A percentile compares a stretch with the other conserved stretches of the same genome.
Evolutionary conservation across 2,113 vertebrate species (phyloP).

Genomic region (Atractosteus spatula): DNA sequence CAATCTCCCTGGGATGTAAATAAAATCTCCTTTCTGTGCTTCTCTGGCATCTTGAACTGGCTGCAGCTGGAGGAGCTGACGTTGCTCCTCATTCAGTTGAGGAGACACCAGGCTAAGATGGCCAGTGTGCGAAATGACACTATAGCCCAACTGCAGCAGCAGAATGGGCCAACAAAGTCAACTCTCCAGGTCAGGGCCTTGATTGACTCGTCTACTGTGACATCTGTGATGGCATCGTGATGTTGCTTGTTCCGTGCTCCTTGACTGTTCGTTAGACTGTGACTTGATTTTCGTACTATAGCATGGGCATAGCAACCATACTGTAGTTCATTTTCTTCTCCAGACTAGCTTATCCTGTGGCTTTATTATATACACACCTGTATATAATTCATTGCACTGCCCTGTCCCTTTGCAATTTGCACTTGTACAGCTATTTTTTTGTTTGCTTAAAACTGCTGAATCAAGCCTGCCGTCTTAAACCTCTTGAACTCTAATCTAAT

Average conservation of each 20-base stretch:
- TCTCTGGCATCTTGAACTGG: conserved; percentile 69
- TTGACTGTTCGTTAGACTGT: conserved; percentile 1
- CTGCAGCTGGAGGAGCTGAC: conserved; percentile 96
- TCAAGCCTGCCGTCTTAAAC: background rate
- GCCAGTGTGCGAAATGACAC: conserved; percentile 83
- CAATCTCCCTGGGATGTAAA: conserved; percentile 38
- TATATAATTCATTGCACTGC: conserved; percentile 9
- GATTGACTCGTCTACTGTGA: conserved; percentile 43
- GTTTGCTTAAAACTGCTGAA: background rate
- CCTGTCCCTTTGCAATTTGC: background rate
- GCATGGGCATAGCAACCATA: background rate
- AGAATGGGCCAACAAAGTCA: conserved; percentile 79
- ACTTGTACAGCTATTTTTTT: background rate
- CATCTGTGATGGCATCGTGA: conserved; percentile 38
- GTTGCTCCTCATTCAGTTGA: conserved; percentile 92
- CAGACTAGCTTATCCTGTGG: conserved; percentile 6
- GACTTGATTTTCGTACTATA: background rate
- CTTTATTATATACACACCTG: background rate
- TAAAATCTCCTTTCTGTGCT: conserved; percentile 65
- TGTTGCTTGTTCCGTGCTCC: conserved; percentile 17
- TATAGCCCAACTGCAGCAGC: conserved; percentile 85
- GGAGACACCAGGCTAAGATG: conserved; percentile 95
- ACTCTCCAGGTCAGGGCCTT: conserved; percentile 87
- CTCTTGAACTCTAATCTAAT: background rate
- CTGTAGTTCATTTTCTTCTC: conserved; percentile 10